Evolutionary conservation across 2,113 vertebrate species (phyloP), one percentile per base, ranked within the genome.

Genomic region (Thinocorus orbignyianus): DNA sequence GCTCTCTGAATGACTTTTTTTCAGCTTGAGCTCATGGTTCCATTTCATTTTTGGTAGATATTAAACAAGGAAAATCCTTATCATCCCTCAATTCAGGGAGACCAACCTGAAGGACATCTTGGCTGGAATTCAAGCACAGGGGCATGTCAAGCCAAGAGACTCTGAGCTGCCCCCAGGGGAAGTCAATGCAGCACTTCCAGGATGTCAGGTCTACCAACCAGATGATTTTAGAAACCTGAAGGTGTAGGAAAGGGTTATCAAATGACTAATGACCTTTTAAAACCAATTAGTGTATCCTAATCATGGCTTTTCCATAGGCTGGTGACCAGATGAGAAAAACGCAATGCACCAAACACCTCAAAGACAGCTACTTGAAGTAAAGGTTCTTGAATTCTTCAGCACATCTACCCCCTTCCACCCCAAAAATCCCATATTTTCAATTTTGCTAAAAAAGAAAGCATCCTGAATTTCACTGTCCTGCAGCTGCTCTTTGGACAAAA

Each of bases 381-480:
- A 74, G 3, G 18, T 42, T 55, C 13, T 49, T 58, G 9, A 64
- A 60, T 54, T 65, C 48, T 70, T 52, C 35, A 20, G 31, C 60
- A 88, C 0, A 3, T 33, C 10, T 66, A 6, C n/a, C 58, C 23
- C n/a, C 17, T 5, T 7, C 52, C 52, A 2, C 5, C 3, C 5
- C 2, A 0, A 1, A 15, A 73, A 55, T 31, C 13, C 28, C 9
- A 2, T 31, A 28, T 44, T 81, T 74, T 66, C 25, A 48, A 35
- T 25, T 54, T 72, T 19, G 4, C 17, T 46, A n/a, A 58, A 42
- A 64, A 49, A 70, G 5, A 90, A 81, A 58, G 8, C 13, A 48
- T 41, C 58, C 31, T 35, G 39, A 66, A 15, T 83, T 60, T 86
- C 44, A 65, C 17, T 20, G 20, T 19, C 62, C 42, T 15, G 46